Evolutionary conservation across 2,797 vertebrate species (phyloP).

Genomic region (Heterohyrax brucei): DNA sequence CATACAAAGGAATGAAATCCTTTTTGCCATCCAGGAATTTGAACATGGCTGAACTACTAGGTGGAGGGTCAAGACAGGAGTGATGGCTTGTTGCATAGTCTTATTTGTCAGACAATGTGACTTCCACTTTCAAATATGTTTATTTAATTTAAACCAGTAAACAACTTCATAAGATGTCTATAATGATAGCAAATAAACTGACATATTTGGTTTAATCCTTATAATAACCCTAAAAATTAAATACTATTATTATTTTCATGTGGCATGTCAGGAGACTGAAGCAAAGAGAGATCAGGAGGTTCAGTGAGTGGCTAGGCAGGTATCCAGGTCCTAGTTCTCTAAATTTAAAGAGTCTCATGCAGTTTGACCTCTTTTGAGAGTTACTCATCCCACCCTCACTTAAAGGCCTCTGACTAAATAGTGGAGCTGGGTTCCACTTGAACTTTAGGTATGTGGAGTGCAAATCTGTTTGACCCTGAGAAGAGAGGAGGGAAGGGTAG

Average conservation of each 20-base stretch:
- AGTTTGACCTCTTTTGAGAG: background rate
- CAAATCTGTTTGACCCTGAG: background rate
- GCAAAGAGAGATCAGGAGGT: background rate
- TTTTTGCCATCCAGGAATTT: background rate
- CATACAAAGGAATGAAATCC: background rate
- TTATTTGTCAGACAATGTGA: background rate
- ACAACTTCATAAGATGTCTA: background rate
- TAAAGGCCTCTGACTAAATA: background rate
- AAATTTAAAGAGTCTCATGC: fast-evolving
- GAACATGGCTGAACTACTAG: background rate
- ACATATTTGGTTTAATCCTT: background rate
- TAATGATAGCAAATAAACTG: background rate
- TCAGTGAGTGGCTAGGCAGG: background rate
- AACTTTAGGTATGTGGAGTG: fast-evolving
- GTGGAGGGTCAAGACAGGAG: background rate
- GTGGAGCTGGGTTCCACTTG: background rate
- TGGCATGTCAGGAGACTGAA: background rate
- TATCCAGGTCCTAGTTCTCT: background rate
- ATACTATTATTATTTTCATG: too few relatives aligned
- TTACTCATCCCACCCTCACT: too few relatives aligned
- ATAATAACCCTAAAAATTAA: background rate
- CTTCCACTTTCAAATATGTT: background rate
- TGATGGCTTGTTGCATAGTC: background rate
- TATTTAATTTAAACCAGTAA: background rate
- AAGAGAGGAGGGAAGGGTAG: background rate